A percentile compares a stretch with the other conserved stretches of the same genome.
Evolutionary conservation across 2,113 vertebrate genomes (phyloP).

Genomic region (Lamprologus tigripictilis): DNA sequence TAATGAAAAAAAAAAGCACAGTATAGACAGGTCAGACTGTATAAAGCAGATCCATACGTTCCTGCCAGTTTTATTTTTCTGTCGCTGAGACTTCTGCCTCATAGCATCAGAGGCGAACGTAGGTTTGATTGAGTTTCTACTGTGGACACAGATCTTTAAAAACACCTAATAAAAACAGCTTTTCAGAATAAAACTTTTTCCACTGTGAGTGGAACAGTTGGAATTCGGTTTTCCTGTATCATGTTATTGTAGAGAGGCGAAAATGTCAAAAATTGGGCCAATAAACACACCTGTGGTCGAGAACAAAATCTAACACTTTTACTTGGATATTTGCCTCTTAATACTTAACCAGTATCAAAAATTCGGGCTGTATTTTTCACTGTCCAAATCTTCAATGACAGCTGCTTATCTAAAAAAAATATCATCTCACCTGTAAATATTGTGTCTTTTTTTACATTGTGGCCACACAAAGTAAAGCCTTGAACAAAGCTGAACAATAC

Average conservation of each 20-base stretch:
- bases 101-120: not conserved
- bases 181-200: not conserved
- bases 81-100: not conserved
- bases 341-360: not conserved
- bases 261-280: not conserved
- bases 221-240: not conserved
- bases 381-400: not conserved
- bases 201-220: not conserved
- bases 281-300: not conserved
- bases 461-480: not conserved
- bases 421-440: not conserved
- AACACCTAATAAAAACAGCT: not conserved
- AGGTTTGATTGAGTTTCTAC: not conserved
- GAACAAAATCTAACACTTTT: not conserved
- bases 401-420: not conserved
- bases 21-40: not conserved
- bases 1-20: not conserved
- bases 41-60: not conserved
- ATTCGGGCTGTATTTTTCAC: not conserved
- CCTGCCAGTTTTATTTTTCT: not conserved
- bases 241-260: not conserved
- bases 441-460: not conserved
- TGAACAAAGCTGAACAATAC: not conserved
- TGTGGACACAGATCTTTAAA: not conserved
- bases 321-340: not conserved